Evolutionary conservation across 2,888 invertebrate genomes (phyloP).

Genomic region (Calliopum simillimum): DNA sequence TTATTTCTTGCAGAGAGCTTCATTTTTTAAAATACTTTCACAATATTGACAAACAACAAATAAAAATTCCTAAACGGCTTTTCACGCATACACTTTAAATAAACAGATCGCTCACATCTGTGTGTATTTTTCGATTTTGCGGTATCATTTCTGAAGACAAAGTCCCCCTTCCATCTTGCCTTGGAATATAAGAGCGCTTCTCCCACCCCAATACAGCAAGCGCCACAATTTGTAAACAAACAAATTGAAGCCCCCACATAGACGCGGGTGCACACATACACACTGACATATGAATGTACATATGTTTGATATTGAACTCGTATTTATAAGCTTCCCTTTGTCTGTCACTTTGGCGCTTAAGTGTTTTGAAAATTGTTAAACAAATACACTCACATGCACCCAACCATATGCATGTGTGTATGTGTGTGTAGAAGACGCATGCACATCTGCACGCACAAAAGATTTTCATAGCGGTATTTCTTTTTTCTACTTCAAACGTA

Average conservation of each 20-base stretch:
- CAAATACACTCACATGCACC: slow-evolving; percentile 16
- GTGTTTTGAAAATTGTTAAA: slow-evolving; percentile 19
- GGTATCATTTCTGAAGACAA: slow-evolving; percentile 14
- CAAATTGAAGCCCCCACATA: slow-evolving; percentile 23
- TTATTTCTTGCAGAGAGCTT: no score
- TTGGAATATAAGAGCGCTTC: no score
- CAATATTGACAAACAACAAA: no score
- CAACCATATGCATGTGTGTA: slow-evolving; percentile 1
- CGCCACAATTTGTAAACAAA: no score
- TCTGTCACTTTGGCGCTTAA: slow-evolving; percentile 17
- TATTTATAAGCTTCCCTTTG: slow-evolving; percentile 2
- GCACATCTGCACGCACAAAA: neutral
- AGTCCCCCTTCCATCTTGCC: no score
- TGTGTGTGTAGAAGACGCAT: slow-evolving; percentile 1
- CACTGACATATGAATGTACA: neutral
- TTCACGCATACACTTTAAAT: slow-evolving; percentile 8
- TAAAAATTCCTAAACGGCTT: slow-evolving; percentile 11
- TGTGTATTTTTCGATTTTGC: neutral
- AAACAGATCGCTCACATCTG: slow-evolving; percentile 10
- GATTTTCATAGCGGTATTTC: no score
- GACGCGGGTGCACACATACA: slow-evolving; percentile 2
- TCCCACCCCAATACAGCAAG: no score
- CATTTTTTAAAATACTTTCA: no score
- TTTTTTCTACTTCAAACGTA: no score
- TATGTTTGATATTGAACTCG: neutral